Base-by-base conservation (phyloP, 30 jellyfish, hydroid and myxozoan species). In the Calvadosia cruxmelitensis region DNA sequence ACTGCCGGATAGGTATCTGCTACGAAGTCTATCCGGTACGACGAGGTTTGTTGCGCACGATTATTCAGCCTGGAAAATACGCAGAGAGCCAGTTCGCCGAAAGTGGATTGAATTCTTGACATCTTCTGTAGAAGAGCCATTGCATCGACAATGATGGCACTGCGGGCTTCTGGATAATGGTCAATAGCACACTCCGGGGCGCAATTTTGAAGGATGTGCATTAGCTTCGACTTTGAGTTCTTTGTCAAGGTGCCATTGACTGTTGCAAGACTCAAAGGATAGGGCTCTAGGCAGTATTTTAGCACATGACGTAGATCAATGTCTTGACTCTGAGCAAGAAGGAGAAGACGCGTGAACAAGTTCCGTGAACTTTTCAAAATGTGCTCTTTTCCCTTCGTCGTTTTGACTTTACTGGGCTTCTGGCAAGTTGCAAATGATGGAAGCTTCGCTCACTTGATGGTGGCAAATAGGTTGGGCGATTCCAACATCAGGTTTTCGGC, bases 41-140 rank as follows among this genome's bases (percentile, higher is more conserved):
- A 49, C 25, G 29, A 42, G 20, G 29, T 5, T 3, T 28, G 20
- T 20, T 30, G 20, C 26, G 81, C 89, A 25, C 23, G 5, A 3
- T 53, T 68, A 27, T 53, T 13, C 20, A 77, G 53, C 74, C 12
- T 52, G 33, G 52, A 23, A 31, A 77, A 31, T 0, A 77, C 53
- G 33, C 7, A 2, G 49, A 31, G 69, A 7, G 89, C 80, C 7
- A 67, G 52, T 25, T 67, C 80, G 1, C 89, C 81, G 61, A 77
- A 77, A 3, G 75, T 77, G 23, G 26, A 15, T 1, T 80, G 89
- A 27, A 77, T n/a, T 16, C 27, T 3, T 27, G 31, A 3, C 34
- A 68, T 12, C 35, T 80, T 67, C 42, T 77, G 89, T 65, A 77
- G n/a, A 26, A 77, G 31, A 0, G 75, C 89, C 89, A 77, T 77